Percentiles rank a stretch among this genome's conserved stretches.
Conservation (phyloP, 2,888 invertebrate species). For the Platerodrilus igneus region DNA sequence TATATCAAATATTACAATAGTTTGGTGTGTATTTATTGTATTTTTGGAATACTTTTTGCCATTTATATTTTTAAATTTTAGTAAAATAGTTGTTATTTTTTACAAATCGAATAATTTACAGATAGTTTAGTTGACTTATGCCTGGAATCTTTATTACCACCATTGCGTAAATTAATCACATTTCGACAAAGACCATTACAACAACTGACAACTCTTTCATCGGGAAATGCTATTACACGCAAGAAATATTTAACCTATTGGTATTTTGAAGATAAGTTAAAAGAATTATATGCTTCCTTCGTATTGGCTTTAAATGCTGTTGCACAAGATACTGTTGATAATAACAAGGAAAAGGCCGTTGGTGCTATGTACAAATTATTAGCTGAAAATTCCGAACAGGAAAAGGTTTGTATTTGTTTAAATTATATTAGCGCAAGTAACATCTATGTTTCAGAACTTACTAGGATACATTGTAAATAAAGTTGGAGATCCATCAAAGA, state of each 20-base stretch:
- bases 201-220: conserved; percentile 54
- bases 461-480: conserved; percentile 85
- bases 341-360: conserved; percentile 76
- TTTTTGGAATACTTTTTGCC: background rate
- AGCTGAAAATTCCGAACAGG: conserved; percentile 76
- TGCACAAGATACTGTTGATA: conserved; percentile 73
- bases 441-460: conserved; percentile 54
- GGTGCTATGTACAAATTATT: conserved; percentile 69
- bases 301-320: conserved; percentile 67
- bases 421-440: background rate
- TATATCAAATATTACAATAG: too few relatives aligned
- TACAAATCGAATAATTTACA: too few relatives aligned
- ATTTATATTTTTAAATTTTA: conserved; percentile 48
- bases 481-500: conserved; percentile 86
- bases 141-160: conserved; percentile 63
- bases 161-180: conserved; percentile 59
- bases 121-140: conserved; percentile 77
- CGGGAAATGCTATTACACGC: conserved; percentile 61
- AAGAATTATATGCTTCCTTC: conserved; percentile 62
- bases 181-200: conserved; percentile 63
- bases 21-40: background rate
- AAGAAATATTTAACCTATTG: conserved; percentile 69
- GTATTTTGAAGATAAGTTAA: conserved; percentile 87
- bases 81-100: too few relatives aligned
- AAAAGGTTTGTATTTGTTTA: conserved; percentile 56